phyloP scores from a whole-genome alignment of 2,888 invertebrate genomes.

The Harpagoxenus sublaevis region DNA sequence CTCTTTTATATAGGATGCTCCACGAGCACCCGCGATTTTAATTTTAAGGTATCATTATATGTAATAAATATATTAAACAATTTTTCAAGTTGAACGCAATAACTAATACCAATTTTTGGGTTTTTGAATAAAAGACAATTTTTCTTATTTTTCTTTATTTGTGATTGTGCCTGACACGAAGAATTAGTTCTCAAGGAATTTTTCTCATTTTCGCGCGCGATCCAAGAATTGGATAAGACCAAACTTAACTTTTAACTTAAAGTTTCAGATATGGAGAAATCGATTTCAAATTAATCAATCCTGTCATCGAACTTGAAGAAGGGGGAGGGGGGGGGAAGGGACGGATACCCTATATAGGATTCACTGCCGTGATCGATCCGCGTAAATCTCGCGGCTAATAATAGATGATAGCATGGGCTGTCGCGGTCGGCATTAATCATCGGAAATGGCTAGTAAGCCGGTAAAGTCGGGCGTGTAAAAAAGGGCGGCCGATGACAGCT shows the following conservation, averaged over 20 bases:
- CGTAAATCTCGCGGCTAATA: constrained; percentile 53
- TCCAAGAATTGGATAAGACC: neutral
- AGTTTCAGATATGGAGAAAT: constrained; percentile 21
- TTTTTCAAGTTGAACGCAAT: neutral
- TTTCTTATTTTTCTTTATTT: neutral
- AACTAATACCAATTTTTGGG: neutral
- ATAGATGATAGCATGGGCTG: constrained; percentile 53
- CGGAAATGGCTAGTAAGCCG: constrained; percentile 32
- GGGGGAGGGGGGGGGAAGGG: neutral
- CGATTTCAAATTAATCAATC: constrained; percentile 39
- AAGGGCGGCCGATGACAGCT: constrained; percentile 45
- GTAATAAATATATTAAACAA: neutral
- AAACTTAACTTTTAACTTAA: constrained; percentile 12
- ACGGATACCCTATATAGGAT: constrained; percentile 21
- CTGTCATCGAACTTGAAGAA: neutral
- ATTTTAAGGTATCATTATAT: neutral
- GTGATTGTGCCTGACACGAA: neutral
- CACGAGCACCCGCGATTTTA: neutral
- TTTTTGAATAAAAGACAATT: neutral
- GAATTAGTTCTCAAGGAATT: neutral
- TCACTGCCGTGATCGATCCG: constrained; percentile 42
- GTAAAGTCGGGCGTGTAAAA: constrained; percentile 38
- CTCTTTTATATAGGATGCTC: neutral
- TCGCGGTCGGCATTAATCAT: constrained; percentile 51
- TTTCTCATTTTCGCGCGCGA: neutral